These are phyloP conservation scores for Aurelia aurita complex sp. Pacific DNA, from an alignment of 30 jellyfish, hydroid and myxozoan species.

Conservation along the genomic window DNA sequence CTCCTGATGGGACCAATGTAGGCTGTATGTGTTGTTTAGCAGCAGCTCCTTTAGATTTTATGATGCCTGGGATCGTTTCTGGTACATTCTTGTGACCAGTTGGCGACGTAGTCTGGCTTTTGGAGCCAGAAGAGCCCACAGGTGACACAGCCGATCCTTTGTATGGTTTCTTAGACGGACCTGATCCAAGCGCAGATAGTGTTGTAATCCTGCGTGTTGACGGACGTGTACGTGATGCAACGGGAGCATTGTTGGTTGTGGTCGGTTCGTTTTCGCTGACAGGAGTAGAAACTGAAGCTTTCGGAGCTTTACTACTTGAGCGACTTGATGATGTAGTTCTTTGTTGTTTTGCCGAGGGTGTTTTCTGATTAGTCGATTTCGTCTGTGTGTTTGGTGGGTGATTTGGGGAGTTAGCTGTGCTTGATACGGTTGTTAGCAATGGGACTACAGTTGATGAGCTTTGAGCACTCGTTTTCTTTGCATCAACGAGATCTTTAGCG, in stretches of 20 bases:
- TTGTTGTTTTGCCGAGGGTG: background rate
- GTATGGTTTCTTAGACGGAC: constrained; percentile 36
- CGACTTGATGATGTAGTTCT: constrained; percentile 9
- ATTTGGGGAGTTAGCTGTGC: background rate
- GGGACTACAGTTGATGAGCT: background rate
- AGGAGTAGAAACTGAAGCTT: constrained; percentile 1
- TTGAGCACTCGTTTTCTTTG: background rate
- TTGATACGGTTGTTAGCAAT: background rate
- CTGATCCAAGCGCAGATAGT: constrained; percentile 48
- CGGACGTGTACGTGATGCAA: constrained; percentile 73
- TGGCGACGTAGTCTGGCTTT: constrained; percentile 12
- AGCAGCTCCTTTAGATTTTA: constrained; percentile 2
- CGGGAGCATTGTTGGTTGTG: constrained; percentile 49
- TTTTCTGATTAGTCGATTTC: background rate
- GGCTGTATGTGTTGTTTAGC: constrained; percentile 1
- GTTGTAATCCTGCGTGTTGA: constrained; percentile 62
- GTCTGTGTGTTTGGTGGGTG: background rate
- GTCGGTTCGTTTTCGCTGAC: constrained; percentile 11
- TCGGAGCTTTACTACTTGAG: background rate
- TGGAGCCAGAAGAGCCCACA: constrained; percentile 21
- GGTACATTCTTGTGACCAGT: background rate
- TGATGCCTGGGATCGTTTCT: constrained; percentile 12
- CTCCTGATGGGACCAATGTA: background rate
- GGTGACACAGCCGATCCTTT: constrained; percentile 44
- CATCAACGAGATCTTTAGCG: background rate